Conservation (phyloP, 2,113 vertebrate species). For the Xerus inauris region DNA sequence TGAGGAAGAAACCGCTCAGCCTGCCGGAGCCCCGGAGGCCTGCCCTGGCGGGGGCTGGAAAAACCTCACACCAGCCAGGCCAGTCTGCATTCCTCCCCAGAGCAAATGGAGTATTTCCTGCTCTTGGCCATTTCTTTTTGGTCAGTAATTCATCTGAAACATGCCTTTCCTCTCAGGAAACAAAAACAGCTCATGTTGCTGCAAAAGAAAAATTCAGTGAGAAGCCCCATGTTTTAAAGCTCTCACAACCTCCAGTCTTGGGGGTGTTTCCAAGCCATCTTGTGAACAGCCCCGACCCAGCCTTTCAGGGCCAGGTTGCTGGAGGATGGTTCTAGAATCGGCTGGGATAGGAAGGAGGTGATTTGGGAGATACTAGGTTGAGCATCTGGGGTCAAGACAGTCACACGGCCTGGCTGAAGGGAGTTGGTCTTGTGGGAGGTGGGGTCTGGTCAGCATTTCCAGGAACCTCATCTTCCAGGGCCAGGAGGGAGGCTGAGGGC, state of each 20-base stretch:
- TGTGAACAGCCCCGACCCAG: neutral
- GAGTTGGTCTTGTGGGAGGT: neutral
- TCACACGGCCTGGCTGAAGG: neutral
- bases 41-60: neutral
- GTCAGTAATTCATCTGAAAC: constrained; percentile 56
- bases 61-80: neutral
- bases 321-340: neutral
- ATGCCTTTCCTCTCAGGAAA: constrained; percentile 38
- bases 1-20: neutral
- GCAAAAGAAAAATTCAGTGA: neutral
- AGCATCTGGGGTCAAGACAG: neutral
- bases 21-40: neutral
- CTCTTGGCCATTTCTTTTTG: neutral
- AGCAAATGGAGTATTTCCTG: neutral
- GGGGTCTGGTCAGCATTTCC: neutral
- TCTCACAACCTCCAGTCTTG: neutral
- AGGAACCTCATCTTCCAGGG: neutral
- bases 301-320: neutral
- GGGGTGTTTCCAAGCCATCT: neutral
- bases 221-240: neutral
- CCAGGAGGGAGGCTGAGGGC: neutral
- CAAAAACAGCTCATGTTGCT: neutral
- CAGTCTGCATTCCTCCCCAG: neutral
- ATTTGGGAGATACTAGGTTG: neutral
- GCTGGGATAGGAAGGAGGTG: neutral